Evolutionary conservation across 1,140 invertebrate species (phyloP).

Genomic region (Conus betulinus): DNA sequence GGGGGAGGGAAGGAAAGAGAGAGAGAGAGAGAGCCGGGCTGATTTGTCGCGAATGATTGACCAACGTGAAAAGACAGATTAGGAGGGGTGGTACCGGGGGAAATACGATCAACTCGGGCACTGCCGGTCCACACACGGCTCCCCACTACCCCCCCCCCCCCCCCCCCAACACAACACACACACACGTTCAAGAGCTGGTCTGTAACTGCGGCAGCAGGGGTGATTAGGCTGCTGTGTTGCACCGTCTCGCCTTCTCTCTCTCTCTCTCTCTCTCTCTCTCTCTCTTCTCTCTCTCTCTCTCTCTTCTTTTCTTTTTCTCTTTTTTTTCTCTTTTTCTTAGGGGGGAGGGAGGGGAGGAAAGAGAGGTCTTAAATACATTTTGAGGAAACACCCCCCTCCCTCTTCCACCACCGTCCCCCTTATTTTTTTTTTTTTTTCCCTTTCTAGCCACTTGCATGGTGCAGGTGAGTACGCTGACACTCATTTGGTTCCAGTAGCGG

Average conservation of each 20-base stretch:
- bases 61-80: not conserved
- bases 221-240: not conserved
- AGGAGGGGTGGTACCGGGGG: not conserved
- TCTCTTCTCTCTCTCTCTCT: not conserved
- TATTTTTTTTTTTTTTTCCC: no score
- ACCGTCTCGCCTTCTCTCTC: not conserved
- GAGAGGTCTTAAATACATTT: no score
- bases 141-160: not conserved
- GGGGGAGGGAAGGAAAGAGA: no score
- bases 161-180: not conserved
- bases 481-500: no score
- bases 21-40: not conserved
- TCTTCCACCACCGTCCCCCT: no score
- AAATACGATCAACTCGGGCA: not conserved
- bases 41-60: not conserved
- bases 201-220: no score
- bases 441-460: no score
- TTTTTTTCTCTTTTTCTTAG: not conserved
- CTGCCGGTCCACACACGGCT: not conserved
- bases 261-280: conserved; percentile 15
- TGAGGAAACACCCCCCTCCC: no score
- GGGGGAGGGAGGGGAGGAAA: no score
- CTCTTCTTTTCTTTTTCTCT: not conserved
- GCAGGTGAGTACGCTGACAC: no score
- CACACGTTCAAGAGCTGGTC: not conserved